Percentiles rank a stretch among this genome's conserved stretches.
Conservation (phyloP, 2,888 invertebrate genomes). For the Brassicogethes aeneus region DNA sequence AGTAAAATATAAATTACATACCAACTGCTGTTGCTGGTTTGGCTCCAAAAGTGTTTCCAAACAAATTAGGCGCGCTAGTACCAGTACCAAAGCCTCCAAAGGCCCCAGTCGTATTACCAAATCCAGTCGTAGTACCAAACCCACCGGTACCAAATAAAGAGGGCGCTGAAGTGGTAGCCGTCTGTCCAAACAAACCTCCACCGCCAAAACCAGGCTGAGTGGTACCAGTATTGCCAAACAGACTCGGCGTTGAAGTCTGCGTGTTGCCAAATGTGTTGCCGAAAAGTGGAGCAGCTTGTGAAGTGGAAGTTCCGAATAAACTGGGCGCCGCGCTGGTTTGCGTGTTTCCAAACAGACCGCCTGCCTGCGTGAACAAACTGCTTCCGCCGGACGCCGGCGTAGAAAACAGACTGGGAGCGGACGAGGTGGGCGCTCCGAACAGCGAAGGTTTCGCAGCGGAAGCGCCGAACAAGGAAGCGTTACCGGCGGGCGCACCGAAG, state of each 20-base stretch:
- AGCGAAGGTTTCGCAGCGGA: conserved; percentile 4
- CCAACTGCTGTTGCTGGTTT: conserved; percentile 41
- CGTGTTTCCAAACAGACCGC: conserved; percentile 24
- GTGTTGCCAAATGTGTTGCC: conserved; percentile 32
- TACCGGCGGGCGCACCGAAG: conserved; percentile 17
- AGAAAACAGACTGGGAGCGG: conserved; percentile 26
- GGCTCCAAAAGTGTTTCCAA: conserved; percentile 29
- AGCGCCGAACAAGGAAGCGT: conserved; percentile 3
- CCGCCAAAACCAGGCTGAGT: conserved; percentile 27
- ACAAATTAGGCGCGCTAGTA: conserved; percentile 22
- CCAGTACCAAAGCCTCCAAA: conserved; percentile 39
- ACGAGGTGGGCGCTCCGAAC: conserved; percentile 32
- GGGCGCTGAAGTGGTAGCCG: conserved; percentile 27
- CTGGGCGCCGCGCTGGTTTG: conserved; percentile 27
- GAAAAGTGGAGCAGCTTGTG: conserved; percentile 35
- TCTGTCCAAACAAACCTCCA: conserved; percentile 30
- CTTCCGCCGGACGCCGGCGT: conserved; percentile 12
- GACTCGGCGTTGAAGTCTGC: conserved; percentile 18
- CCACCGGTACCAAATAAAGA: conserved; percentile 30
- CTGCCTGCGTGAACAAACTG: conserved; percentile 19
- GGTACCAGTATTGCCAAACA: conserved; percentile 25
- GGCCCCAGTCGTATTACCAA: conserved; percentile 28
- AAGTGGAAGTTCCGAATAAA: conserved; percentile 43
- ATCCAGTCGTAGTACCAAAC: conserved; percentile 36
- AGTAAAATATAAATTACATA: conserved; percentile 2